These are phyloP conservation scores for Kryptopterus vitreolus DNA, from an alignment of 2,797 vertebrate species.

Conservation along the genomic window DNA sequence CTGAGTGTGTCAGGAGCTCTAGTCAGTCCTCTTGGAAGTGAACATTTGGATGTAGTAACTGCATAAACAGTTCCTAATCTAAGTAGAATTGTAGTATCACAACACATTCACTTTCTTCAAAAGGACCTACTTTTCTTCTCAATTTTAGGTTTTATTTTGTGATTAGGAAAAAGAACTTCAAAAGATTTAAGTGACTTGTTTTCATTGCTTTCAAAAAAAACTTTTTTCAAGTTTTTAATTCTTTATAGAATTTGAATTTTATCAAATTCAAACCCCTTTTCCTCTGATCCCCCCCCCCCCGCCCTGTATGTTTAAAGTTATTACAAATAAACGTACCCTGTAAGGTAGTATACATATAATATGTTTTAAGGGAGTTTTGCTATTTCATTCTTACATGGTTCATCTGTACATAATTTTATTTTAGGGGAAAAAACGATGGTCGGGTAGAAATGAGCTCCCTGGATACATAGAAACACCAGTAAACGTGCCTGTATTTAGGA, in stretches of 20 bases:
- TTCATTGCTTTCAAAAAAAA: not conserved
- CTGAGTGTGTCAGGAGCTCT: conserved; percentile 80
- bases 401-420: not conserved
- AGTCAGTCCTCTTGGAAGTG: conserved; percentile 58
- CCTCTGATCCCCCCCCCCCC: not conserved
- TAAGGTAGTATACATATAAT: not conserved
- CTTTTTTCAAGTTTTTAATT: not conserved
- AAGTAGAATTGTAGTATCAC: not conserved
- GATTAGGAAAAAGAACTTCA: not conserved
- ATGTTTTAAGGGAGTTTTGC: not conserved
- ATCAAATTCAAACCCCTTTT: not conserved
- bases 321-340: conserved; percentile 41
- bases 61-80: not conserved
- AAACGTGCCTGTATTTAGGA: not conserved
- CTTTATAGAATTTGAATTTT: not conserved
- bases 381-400: not conserved
- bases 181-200: not conserved
- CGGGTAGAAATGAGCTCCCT: not conserved
- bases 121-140: not conserved
- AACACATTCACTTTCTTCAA: not conserved
- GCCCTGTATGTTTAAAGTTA: conserved; percentile 30
- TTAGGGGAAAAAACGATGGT: not conserved
- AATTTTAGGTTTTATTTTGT: not conserved
- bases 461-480: not conserved
- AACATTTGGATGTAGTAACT: conserved; percentile 6